These are phyloP conservation scores for Zaprionus capensis DNA, from an alignment of 1,140 invertebrate genomes.

Conservation along the genomic window DNA sequence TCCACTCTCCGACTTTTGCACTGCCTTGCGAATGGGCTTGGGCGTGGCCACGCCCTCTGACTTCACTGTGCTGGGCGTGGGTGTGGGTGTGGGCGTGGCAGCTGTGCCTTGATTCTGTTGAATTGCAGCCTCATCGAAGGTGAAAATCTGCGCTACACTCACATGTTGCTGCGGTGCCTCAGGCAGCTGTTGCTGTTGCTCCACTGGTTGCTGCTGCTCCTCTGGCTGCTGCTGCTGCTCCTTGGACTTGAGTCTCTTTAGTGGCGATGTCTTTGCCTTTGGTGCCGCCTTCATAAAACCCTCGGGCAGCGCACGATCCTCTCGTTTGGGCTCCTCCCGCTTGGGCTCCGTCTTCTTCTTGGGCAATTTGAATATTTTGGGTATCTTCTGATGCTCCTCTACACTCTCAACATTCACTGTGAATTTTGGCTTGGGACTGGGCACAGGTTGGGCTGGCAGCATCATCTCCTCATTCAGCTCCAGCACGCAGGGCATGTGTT, in stretches of 20 bases:
- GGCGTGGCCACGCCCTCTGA: conserved; percentile 62
- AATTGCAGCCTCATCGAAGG: conserved; percentile 66
- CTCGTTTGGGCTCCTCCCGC: conserved; percentile 1
- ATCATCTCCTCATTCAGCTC: conserved; percentile 55
- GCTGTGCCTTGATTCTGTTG: conserved; percentile 30
- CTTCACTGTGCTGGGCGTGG: conserved; percentile 12
- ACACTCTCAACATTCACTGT: conserved; percentile 74
- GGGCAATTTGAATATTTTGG: conserved; percentile 77
- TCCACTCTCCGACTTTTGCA: conserved; percentile 77
- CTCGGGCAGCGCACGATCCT: conserved; percentile 55
- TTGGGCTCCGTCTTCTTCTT: conserved; percentile 71
- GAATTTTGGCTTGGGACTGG: conserved; percentile 70
- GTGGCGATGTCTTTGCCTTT: conserved; percentile 63
- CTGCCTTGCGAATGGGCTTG: conserved; percentile 61
- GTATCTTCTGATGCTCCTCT: conserved; percentile 77
- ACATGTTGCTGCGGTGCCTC: conserved; percentile 36
- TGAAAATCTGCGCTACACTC: conserved; percentile 69
- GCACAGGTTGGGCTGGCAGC: not conserved
- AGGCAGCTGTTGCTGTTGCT: conserved; percentile 14
- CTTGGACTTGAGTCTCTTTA: conserved; percentile 48
- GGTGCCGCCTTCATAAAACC: conserved; percentile 71
- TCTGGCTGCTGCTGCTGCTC: conserved; percentile 1
- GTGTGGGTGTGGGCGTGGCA: not conserved
- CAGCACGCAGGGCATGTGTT: conserved; percentile 54
- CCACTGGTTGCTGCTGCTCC: not conserved